Evolutionary conservation across 2,797 vertebrate genomes (phyloP).

Genomic region (Lagocephalus sceleratus): DNA sequence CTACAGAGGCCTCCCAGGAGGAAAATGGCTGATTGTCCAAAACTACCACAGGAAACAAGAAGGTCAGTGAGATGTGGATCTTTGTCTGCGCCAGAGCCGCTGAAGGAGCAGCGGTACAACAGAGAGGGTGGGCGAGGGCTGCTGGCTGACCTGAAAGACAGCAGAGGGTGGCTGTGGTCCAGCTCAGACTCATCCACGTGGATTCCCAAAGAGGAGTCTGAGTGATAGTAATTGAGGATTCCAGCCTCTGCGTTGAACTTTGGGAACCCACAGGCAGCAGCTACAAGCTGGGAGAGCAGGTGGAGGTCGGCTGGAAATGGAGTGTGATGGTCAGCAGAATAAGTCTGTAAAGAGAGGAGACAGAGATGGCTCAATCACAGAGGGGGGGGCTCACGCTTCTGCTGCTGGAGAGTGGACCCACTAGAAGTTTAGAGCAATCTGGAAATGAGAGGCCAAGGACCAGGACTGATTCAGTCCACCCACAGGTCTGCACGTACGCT

Average conservation of each 20-base stretch:
- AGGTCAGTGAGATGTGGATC: background rate
- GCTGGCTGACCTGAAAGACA: slow-evolving; percentile 85
- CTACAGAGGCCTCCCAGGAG: slow-evolving; percentile 85
- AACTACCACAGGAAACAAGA: slow-evolving; percentile 69
- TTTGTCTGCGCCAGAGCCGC: background rate
- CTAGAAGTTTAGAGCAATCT: no score
- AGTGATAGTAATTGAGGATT: slow-evolving; percentile 93
- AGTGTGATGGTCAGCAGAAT: slow-evolving; percentile 82
- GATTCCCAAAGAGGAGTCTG: slow-evolving; percentile 93
- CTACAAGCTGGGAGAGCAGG: slow-evolving; percentile 82
- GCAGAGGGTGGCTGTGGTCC: slow-evolving; percentile 85
- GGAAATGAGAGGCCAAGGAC: no score
- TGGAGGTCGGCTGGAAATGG: slow-evolving; percentile 89
- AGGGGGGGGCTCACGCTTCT: no score
- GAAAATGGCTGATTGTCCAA: slow-evolving; percentile 92
- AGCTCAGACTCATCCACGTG: slow-evolving; percentile 92
- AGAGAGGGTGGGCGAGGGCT: no score
- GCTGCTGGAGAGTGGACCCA: no score
- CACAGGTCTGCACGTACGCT: no score
- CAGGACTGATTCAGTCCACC: no score
- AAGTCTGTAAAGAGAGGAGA: slow-evolving; percentile 73
- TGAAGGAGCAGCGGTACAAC: background rate
- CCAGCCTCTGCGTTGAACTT: slow-evolving; percentile 87
- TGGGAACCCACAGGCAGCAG: slow-evolving; percentile 84
- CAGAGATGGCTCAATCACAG: background rate